phyloP scores from a whole-genome alignment of 2,888 invertebrate genomes.

The Oxycera nigricornis region DNA sequence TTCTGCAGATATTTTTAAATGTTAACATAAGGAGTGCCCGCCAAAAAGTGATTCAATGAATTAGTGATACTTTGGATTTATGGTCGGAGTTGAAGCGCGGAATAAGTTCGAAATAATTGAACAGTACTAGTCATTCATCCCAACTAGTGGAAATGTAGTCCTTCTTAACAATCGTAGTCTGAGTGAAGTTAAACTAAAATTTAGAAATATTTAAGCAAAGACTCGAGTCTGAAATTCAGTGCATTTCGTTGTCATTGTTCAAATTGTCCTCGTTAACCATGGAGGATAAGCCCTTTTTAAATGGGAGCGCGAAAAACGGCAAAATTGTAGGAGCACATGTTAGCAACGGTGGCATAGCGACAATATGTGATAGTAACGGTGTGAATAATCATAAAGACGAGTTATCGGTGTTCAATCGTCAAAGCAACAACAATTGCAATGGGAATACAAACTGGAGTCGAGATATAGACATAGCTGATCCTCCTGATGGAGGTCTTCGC shows the following conservation, averaged over 20 bases:
- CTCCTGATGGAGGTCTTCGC: slow-evolving; percentile 78
- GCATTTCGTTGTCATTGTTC: not conserved
- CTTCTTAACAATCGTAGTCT: too few species aligned
- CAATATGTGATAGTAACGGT: slow-evolving; percentile 19
- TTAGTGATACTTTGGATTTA: too few species aligned
- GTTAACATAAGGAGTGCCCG: not conserved
- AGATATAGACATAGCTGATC: slow-evolving; percentile 56
- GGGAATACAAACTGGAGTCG: not conserved
- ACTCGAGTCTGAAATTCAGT: too few species aligned
- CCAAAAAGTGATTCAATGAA: too few species aligned
- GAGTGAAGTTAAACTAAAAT: too few species aligned
- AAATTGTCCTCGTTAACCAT: not conserved
- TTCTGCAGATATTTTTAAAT: not conserved
- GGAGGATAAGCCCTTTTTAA: slow-evolving; percentile 19
- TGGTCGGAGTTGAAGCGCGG: too few species aligned
- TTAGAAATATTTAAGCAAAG: too few species aligned
- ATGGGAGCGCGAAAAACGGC: slow-evolving; percentile 23
- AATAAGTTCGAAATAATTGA: too few species aligned
- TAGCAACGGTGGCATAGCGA: slow-evolving; percentile 20
- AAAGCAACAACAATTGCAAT: not conserved
- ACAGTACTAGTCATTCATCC: too few species aligned
- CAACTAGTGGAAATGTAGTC: too few species aligned
- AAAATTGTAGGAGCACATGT: slow-evolving; percentile 13
- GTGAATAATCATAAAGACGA: slow-evolving; percentile 1
- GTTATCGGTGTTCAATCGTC: not conserved